A percentile compares a stretch with the other conserved stretches of the same genome.
phyloP scores from a whole-genome alignment of 1,140 invertebrate genomes.

The Apocrypta bakeri region DNA sequence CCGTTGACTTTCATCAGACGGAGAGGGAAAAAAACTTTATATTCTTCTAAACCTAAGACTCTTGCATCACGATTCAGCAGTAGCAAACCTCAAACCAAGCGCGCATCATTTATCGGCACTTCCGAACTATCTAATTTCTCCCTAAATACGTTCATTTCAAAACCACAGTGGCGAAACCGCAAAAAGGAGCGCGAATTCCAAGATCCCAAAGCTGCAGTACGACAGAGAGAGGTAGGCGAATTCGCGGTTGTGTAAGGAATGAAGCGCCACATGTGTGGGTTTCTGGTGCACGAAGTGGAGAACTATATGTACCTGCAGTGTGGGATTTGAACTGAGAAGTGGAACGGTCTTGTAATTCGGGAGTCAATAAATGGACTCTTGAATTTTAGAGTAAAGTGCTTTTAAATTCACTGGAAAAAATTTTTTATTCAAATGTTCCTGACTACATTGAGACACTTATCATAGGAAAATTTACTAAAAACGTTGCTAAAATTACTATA shows the following conservation, averaged over 20 bases:
- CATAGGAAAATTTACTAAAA: too few species aligned
- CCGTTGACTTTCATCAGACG: neutral
- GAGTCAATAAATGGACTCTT: neutral
- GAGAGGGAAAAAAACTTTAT: neutral
- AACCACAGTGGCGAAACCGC: conserved; percentile 4
- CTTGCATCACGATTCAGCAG: neutral
- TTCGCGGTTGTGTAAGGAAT: conserved; percentile 64
- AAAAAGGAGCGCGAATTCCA: conserved; percentile 21
- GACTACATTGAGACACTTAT: too few species aligned
- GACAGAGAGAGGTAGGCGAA: conserved; percentile 51
- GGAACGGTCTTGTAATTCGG: too few species aligned
- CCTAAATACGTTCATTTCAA: conserved; percentile 10
- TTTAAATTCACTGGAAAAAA: too few species aligned
- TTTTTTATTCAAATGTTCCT: too few species aligned
- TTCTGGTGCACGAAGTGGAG: neutral
- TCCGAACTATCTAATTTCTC: conserved; percentile 16
- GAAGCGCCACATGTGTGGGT: neutral
- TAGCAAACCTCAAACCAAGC: neutral
- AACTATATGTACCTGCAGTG: neutral
- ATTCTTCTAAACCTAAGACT: neutral
- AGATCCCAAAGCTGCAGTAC: neutral
- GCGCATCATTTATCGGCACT: conserved; percentile 11
- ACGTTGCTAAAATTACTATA: too few species aligned
- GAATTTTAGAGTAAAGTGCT: neutral
- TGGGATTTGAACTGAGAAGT: neutral